Evolutionary conservation across 2,113 vertebrate species (phyloP), one percentile per base, ranked within the genome.

Genomic region (Ursus arctos): DNA sequence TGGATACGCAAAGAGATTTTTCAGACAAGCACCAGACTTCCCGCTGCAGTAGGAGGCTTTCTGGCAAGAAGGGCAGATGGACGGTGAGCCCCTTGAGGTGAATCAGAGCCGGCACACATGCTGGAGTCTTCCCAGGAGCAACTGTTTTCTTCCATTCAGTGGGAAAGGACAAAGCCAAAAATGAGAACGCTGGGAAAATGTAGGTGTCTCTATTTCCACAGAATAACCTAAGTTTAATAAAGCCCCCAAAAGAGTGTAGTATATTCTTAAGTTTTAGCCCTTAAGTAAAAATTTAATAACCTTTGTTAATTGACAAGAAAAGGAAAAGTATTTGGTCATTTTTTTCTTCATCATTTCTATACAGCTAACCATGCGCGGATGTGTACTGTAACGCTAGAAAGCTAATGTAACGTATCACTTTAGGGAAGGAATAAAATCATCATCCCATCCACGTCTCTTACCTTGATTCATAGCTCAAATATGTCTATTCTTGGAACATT

Each of bases 381-480:
- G 18, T 26, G 14, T 63, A 24, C 61, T 14, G 0, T 36, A 84
- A 47, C 15, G 24, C 72, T 63, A 40, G 81, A 72, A 90, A 94
- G 31, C n/a, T 55, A 36, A 74, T 36, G 33, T 10, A 82, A 33
- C 2, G 0, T 59, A 16, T 82, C 82, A 77, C 21, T 67, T 49
- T 33, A 53, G 53, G 83, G 47, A 88, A 81, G 33, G 16, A 82
- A 81, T 71, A 79, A 59, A 92, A 96, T 49, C 59, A 43, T n/a
- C 55, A 76, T 49, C 51, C 36, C 2, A 51, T 71, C 28, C 24
- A 26, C 59, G 28, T 88, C 16, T 69, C 81, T 91, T 88, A 81
- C 65, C 61, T 93, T 95, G 85, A 96, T 87, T 94, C 95, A 90
- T 59, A 69, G 74, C 63, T 40, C 84, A 49, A 40, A 76, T 94